Percentiles rank a stretch among this genome's conserved stretches.
Evolutionary conservation across 2,113 vertebrate species (phyloP).

Genomic region (Dolichotis patagonum): DNA sequence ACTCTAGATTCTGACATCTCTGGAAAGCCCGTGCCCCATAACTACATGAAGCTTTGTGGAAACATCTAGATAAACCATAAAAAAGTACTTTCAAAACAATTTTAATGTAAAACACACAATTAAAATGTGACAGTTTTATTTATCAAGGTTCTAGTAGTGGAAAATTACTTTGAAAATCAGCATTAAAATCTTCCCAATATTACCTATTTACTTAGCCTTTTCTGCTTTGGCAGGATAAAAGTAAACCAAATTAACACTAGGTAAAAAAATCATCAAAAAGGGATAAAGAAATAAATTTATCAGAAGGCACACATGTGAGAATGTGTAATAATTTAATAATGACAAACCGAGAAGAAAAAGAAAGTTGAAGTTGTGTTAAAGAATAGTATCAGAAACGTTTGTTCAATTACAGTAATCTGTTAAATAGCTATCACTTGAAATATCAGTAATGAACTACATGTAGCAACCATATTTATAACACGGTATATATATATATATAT

Average conservation of each 20-base stretch:
- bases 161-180: not conserved
- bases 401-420: not conserved
- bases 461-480: not conserved
- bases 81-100: not conserved
- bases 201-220: not conserved
- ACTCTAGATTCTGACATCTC: not conserved
- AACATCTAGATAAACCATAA: no score
- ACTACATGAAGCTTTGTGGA: no score
- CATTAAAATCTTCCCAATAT: conserved; percentile 13
- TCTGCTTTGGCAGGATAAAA: not conserved
- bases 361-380: not conserved
- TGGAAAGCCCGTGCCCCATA: no score
- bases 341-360: not conserved
- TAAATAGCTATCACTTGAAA: not conserved
- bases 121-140: conserved; percentile 21
- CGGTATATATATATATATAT: not conserved
- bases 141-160: not conserved
- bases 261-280: not conserved
- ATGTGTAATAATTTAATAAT: not conserved
- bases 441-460: not conserved
- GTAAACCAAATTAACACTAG: not conserved
- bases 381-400: not conserved
- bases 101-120: not conserved
- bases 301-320: not conserved
- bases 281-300: not conserved